Evolutionary conservation across 2,888 invertebrate genomes (phyloP), one percentile per base, ranked within the genome.

Genomic region (Ormyrus labotus): DNA sequence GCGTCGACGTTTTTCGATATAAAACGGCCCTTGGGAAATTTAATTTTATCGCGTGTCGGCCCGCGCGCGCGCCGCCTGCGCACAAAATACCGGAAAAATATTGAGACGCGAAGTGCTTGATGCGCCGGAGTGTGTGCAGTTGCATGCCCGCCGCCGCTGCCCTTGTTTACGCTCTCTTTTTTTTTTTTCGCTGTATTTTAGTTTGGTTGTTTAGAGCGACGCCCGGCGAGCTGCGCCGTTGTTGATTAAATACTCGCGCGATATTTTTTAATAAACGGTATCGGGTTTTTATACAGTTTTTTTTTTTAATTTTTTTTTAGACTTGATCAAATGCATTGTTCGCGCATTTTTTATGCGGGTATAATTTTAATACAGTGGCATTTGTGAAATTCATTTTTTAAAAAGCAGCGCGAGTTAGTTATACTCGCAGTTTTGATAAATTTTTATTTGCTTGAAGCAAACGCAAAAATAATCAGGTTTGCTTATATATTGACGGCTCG

Each of bases 1-100:
- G 58, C 45, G 50, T 45, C 11, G 60, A n/a, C 11, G 63, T 64
- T 58, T 67, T 65, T 53, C 67, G 68, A 61, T 64, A 64, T 79
- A 69, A 74, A 79, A 74, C 34, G 69, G 51, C 78, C 60, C 64
- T 68, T 45, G 74, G 74, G 69, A 64, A 74, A 79, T 79, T 79
- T 70, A 74, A 79, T 79, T 79, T 79, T 64, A 63, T 73, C 53
- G 68, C 19, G 34, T 55, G 63, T 48, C 57, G 34, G n/a, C 47
- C 64, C 8, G 34, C n/a, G 9, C 9, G 48, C 19, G n/a, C 11
- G 0, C 7, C 19, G n/a, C 48, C 11, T 53, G 11, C 19, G 48
- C 19, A 61, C 19, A 63, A 69, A 76, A 63, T 68, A 47, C 6
- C 45, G 4, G 19, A 53, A 45, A 71, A 78, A 78, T 71, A 65